phyloP scores from a whole-genome alignment of 2,888 invertebrate genomes.

The Phlogophora meticulosa region DNA sequence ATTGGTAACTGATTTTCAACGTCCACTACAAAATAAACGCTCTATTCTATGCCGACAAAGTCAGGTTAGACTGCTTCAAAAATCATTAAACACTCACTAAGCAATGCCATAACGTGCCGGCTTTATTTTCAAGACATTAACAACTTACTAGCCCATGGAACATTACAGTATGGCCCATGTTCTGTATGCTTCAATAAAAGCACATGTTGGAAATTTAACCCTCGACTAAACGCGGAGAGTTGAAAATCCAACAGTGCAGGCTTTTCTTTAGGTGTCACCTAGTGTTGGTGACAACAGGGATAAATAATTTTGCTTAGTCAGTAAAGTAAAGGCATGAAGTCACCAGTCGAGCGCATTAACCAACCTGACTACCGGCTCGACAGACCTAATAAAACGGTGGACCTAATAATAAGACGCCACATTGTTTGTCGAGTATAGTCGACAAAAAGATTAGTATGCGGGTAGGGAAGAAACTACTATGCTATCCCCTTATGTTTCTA shows the following conservation, averaged over 20 bases:
- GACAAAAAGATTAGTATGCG: slow-evolving; percentile 3
- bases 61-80: background rate
- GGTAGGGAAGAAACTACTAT: background rate
- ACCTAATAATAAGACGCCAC: background rate
- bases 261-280: too few species aligned
- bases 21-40: background rate
- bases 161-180: slow-evolving; percentile 16
- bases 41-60: background rate
- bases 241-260: too few species aligned
- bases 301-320: too few species aligned
- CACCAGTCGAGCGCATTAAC: background rate
- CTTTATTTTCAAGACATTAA: slow-evolving; percentile 34
- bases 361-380: background rate
- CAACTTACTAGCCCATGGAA: slow-evolving; percentile 10
- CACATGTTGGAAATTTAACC: too few species aligned
- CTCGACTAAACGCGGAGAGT: too few species aligned
- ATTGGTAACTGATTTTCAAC: background rate
- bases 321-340: slow-evolving; percentile 6
- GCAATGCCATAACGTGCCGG: slow-evolving; percentile 12
- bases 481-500: background rate
- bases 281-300: too few species aligned
- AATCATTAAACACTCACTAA: background rate
- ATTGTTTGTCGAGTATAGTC: slow-evolving; percentile 11
- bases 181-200: background rate
- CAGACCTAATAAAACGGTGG: slow-evolving; percentile 16